Conservation (phyloP, 2,888 invertebrate genomes). For the Panopea generosa region DNA sequence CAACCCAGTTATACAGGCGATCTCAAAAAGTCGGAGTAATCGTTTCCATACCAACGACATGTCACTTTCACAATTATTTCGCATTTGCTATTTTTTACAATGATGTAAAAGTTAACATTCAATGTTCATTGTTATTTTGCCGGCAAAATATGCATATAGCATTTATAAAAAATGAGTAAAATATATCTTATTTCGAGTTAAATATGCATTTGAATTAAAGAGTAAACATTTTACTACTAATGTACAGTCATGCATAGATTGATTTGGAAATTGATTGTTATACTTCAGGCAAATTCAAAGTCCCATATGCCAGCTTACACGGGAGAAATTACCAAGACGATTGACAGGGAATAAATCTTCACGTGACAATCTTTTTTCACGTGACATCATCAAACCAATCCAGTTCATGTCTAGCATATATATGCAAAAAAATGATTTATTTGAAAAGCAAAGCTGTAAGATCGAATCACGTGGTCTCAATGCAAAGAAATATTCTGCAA, state of each 20-base stretch:
- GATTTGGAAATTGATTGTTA: slow-evolving; percentile 14
- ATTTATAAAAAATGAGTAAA: slow-evolving; percentile 5
- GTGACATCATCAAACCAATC: slow-evolving; percentile 22
- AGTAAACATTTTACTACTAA: neutral
- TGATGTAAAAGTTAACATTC: neutral
- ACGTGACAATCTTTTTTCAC: slow-evolving; percentile 12
- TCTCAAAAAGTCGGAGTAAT: slow-evolving; percentile 62
- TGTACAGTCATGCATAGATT: neutral
- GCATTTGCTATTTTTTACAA: slow-evolving; percentile 3
- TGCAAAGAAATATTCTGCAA: too few relatives aligned
- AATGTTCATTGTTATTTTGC: slow-evolving; percentile 22
- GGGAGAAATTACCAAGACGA: slow-evolving; percentile 66
- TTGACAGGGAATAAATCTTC: slow-evolving; percentile 65
- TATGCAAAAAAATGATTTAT: neutral
- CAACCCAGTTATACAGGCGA: slow-evolving; percentile 68
- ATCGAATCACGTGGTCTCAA: neutral
- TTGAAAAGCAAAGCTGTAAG: neutral
- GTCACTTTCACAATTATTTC: neutral
- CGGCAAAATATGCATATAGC: slow-evolving; percentile 24
- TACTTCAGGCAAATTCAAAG: slow-evolving; percentile 80
- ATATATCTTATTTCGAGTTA: neutral
- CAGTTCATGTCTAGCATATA: slow-evolving; percentile 4
- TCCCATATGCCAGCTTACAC: slow-evolving; percentile 68
- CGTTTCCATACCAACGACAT: slow-evolving; percentile 1
- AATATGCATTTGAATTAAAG: slow-evolving; percentile 2